A percentile compares a stretch with the other conserved stretches of the same genome.
Evolutionary conservation across 2,113 vertebrate genomes (phyloP).

Genomic region (Merops nubicus): DNA sequence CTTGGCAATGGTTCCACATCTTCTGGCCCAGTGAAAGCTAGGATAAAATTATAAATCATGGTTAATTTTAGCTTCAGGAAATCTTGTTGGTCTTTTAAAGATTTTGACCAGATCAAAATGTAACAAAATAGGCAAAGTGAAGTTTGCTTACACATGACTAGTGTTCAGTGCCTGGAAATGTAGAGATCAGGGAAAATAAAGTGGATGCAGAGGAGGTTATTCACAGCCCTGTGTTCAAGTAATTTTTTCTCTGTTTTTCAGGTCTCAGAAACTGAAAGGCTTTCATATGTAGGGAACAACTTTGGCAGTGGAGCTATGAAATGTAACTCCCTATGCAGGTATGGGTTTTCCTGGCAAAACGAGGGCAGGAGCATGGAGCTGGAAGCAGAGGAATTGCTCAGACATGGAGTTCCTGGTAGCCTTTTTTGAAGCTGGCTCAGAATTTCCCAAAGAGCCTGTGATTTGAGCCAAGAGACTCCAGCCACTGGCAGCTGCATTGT

Average conservation of each 20-base stretch:
- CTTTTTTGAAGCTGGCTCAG: not conserved
- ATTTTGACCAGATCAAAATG: not conserved
- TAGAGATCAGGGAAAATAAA: too few relatives aligned
- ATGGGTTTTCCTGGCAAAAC: not conserved
- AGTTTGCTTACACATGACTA: fast-evolving
- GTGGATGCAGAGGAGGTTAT: not conserved
- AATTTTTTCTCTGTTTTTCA: slow-evolving; percentile 37
- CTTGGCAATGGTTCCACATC: not conserved
- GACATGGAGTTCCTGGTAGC: not conserved
- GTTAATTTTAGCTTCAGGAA: not conserved
- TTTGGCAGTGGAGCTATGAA: slow-evolving; percentile 78
- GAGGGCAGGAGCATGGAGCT: fast-evolving
- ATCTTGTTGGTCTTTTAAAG: not conserved
- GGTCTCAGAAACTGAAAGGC: slow-evolving; percentile 88
- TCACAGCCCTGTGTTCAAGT: not conserved
- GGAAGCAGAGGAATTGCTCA: not conserved
- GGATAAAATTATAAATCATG: not conserved
- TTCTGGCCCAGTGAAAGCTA: not conserved
- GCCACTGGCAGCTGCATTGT: not conserved
- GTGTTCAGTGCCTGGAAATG: fast-evolving
- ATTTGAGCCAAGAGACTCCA: not conserved
- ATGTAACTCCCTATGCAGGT: slow-evolving; percentile 91
- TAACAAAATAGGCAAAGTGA: not conserved
- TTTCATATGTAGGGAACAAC: slow-evolving; percentile 90
- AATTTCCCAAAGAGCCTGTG: fast-evolving